Conservation (phyloP, 2,888 invertebrate genomes). For the Ceratothoa steindachneri region DNA sequence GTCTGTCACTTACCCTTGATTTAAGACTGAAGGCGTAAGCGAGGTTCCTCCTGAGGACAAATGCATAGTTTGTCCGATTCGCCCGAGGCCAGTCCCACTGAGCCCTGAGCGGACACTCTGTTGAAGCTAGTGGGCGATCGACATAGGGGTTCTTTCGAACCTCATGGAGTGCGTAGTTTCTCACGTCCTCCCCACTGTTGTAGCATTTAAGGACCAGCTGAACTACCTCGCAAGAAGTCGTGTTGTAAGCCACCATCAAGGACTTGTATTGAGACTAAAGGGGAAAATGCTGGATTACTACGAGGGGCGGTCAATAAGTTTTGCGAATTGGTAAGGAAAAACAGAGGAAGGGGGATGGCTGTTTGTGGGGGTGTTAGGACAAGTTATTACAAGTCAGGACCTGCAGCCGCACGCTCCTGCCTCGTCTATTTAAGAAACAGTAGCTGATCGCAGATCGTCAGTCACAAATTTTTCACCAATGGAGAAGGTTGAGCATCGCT, state of each 20-base stretch:
- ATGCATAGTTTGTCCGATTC: conserved; percentile 21
- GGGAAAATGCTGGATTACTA: too few relatives aligned
- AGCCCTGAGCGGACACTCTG: conserved; percentile 35
- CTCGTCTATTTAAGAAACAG: too few relatives aligned
- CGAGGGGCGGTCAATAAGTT: too few relatives aligned
- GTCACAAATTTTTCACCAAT: too few relatives aligned
- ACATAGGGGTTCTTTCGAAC: conserved; percentile 26
- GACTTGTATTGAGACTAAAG: conserved; percentile 81
- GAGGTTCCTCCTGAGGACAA: conserved; percentile 35
- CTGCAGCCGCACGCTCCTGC: too few relatives aligned
- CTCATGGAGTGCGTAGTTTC: conserved; percentile 25
- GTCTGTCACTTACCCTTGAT: not conserved
- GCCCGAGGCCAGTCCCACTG: conserved; percentile 41
- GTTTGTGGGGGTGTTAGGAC: too few relatives aligned
- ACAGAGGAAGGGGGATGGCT: too few relatives aligned
- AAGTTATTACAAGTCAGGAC: too few relatives aligned
- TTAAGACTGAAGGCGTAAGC: conserved; percentile 24
- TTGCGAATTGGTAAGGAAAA: too few relatives aligned
- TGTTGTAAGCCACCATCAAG: conserved; percentile 78
- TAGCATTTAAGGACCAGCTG: conserved; percentile 78
- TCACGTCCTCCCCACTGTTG: conserved; percentile 58
- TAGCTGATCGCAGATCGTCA: too few relatives aligned
- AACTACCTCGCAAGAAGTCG: conserved; percentile 80
- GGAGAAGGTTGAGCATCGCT: too few relatives aligned
- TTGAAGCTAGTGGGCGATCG: conserved; percentile 31